These are phyloP conservation scores for Stichodactyla helianthus DNA, from an alignment of 64 coral and sea anemone genomes.

Conservation along the genomic window DNA sequence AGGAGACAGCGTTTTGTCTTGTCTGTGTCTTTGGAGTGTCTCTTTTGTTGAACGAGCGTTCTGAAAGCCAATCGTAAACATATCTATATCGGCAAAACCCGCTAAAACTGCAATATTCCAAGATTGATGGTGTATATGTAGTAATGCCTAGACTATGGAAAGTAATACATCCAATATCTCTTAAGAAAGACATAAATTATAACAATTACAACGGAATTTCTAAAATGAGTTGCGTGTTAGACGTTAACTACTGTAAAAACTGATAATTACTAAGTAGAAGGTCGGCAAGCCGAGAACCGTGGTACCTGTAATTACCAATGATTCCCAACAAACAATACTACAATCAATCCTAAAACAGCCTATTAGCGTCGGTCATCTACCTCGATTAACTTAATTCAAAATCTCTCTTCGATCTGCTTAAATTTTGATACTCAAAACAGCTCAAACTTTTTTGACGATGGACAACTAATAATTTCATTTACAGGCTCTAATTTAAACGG, in stretches of 20 bases:
- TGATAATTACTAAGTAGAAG: no score
- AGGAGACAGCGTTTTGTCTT: not conserved
- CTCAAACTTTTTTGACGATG: no score
- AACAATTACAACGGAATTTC: no score
- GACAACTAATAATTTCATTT: no score
- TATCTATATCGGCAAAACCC: not conserved
- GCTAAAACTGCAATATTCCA: not conserved
- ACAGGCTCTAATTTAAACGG: not conserved
- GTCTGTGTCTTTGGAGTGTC: not conserved
- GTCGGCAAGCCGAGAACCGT: not conserved
- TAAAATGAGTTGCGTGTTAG: no score
- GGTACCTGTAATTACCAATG: not conserved
- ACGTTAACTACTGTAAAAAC: no score
- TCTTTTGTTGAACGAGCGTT: slow-evolving; percentile 3
- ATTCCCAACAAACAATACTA: not conserved
- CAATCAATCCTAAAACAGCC: not conserved
- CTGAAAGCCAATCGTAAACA: not conserved
- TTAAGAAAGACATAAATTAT: no score
- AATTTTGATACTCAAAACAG: no score
- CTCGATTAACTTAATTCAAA: not conserved
- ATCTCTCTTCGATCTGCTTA: not conserved
- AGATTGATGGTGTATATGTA: not conserved
- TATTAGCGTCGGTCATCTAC: not conserved
- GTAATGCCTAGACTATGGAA: not conserved
- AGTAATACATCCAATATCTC: not conserved